phyloP scores from a whole-genome alignment of 2,797 vertebrate genomes.

The Coregonus ussuriensis region DNA sequence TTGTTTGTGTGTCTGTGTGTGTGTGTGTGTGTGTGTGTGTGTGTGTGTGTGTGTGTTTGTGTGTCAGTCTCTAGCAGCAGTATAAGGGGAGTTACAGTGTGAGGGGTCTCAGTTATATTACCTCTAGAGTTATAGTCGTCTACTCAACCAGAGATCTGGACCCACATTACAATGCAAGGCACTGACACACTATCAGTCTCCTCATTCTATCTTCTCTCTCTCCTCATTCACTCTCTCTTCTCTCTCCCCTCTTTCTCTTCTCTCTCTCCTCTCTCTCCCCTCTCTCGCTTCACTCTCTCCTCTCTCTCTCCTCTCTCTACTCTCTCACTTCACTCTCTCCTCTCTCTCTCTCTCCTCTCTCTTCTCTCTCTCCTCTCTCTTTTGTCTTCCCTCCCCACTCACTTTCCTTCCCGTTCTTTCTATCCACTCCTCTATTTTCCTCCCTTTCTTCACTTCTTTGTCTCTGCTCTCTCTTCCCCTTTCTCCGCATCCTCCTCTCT shows the following conservation, averaged over 20 bases:
- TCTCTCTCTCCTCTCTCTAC: constrained; percentile 8
- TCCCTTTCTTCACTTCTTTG: neutral
- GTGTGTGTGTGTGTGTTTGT: constrained; percentile 9
- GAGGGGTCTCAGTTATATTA: constrained; percentile 56
- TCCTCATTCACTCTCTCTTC: neutral
- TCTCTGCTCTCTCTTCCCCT: neutral
- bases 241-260: neutral
- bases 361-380: constrained; percentile 14
- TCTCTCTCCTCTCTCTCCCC: neutral
- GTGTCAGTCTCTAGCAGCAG: neutral
- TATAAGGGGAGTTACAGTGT: constrained; percentile 8
- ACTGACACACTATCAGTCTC: constrained; percentile 42
- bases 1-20: constrained; percentile 3
- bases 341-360: neutral
- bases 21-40: constrained; percentile 3
- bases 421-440: neutral
- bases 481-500: neutral
- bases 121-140: constrained; percentile 61
- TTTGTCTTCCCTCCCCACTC: neutral
- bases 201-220: neutral
- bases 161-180: constrained; percentile 59
- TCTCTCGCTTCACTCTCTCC: neutral
- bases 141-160: constrained; percentile 62
- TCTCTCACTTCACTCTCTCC: constrained; percentile 38
- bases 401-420: neutral